Evolutionary conservation across 2,888 invertebrate species (phyloP), one percentile per base, ranked within the genome.

Genomic region (Cyclophora punctaria): DNA sequence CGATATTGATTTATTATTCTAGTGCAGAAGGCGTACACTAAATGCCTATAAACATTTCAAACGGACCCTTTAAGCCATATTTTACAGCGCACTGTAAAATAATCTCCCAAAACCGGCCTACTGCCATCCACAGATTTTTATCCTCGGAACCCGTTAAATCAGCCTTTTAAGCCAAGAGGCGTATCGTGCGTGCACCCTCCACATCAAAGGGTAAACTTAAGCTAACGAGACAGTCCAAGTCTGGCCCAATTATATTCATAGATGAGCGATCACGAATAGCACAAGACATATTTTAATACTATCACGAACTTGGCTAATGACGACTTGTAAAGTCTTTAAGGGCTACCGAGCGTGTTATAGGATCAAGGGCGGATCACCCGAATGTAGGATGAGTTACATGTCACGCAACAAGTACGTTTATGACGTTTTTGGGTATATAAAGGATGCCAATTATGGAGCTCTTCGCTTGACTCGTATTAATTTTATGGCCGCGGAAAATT

Each of bases 181-280:
- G 51, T 50, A 53, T 52, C 56, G 50, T 55, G 60, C 58, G 52
- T 56, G 47, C 45, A 49, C 48, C 53, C 55, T 44, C 44, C 44
- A 65, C 68, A 71, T 82, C 80, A 83, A 83, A 83, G 75, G 58
- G 54, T 50, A 69, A 80, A 71, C 67, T 75, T 64, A 67, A 73
- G 75, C 75, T 79, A 77, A 75, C 71, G 69, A 75, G 73, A 68
- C 66, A 63, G 54, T 61, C 61, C 64, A 65, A 69, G 63, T 64
- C 63, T 60, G 59, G 57, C 64, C 78, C 81, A 83, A 83, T 83
- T 83, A 82, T 83, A 80, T 84, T 83, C 73, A 80, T 78, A 83
- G 80, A 77, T 73, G 80, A 70, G 58, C 72, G 80, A 76, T 71
- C 73, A 63, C 66, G 69, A 77, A 74, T 71, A 47, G 48, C 41